Base-by-base conservation (phyloP, 1,140 invertebrate genomes). In the Rhyzopertha dominica region DNA sequence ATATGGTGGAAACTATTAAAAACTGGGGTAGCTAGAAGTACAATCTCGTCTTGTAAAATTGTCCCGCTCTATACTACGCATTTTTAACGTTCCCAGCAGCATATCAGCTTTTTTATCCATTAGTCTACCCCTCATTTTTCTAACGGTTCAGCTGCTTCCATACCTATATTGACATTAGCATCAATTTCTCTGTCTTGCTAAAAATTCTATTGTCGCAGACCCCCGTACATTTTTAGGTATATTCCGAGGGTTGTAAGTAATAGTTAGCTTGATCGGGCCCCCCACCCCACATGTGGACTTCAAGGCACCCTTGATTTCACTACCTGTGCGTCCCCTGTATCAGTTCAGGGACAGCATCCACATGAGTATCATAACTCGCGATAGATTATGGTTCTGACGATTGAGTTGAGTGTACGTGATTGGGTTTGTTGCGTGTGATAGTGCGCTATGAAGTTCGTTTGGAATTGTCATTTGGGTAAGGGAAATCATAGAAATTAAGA, bases 331-430 rank as follows among this genome's bases (percentile, higher is more conserved):
- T 25, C 26, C 18, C 34, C 2, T 36, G 25, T 38, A 47, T 53
- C 53, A 55, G 54, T 56, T 25, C 23, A 48, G 35, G 5, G 35
- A 13, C 54, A 56, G 48, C 54, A 53, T 56, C 54, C 48, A 23
- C 19, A 18, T 23, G 26, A 18, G 30, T 37, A 42, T 42, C n/a
- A 42, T 7, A 18, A 10, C n/a, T 12, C 19, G 8, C 32, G 12
- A 10, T 19, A 19, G 19, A 16, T 31, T 5, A 22, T n/a, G 32
- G 14, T 42, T 42, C 22, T 19, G 19, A 3, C 22, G 29, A 12
- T 17, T 16, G 7, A 13, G 39, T 29, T 42, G 19, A 14, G 26
- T 20, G 20, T 26, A 3, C 28, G 14, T 13, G 17, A 22, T 28
- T 5, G 25, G 37, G n/a, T 13, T 24, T 24, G 26, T 13, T 5